phyloP scores from a whole-genome alignment of 2,113 vertebrate species.

The Gnathonemus longibarbis region DNA sequence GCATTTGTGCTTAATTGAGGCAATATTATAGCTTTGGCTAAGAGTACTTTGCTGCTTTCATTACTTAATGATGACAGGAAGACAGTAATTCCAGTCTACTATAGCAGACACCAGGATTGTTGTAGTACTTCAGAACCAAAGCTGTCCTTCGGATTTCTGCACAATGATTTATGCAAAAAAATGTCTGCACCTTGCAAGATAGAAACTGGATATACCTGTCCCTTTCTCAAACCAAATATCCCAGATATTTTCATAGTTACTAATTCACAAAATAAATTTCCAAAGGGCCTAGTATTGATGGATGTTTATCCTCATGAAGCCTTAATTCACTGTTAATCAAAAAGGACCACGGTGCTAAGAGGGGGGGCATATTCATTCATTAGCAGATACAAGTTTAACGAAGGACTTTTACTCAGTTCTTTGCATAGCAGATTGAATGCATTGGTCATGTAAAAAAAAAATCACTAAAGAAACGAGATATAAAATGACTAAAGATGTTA shows the following conservation, averaged over 20 bases:
- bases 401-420: neutral
- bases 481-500: neutral
- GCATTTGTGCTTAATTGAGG: neutral
- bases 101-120: neutral
- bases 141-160: neutral
- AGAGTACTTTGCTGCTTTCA: neutral
- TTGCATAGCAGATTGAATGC: neutral
- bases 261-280: constrained; percentile 5
- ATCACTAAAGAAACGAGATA: neutral
- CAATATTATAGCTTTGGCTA: neutral
- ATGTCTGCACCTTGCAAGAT: neutral
- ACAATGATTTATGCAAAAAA: neutral
- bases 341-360: neutral
- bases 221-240: neutral
- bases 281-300: neutral
- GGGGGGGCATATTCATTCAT: neutral
- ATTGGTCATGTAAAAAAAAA: neutral
- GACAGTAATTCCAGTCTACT: neutral
- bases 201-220: neutral
- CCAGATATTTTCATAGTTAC: neutral
- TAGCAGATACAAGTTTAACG: neutral
- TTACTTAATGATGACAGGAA: neutral
- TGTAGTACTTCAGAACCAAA: neutral
- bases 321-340: neutral
- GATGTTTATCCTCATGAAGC: constrained; percentile 1